A percentile compares a stretch with the other conserved stretches of the same genome.
Conservation (phyloP, 2,113 vertebrate genomes). For the Mormyrus lacerda region DNA sequence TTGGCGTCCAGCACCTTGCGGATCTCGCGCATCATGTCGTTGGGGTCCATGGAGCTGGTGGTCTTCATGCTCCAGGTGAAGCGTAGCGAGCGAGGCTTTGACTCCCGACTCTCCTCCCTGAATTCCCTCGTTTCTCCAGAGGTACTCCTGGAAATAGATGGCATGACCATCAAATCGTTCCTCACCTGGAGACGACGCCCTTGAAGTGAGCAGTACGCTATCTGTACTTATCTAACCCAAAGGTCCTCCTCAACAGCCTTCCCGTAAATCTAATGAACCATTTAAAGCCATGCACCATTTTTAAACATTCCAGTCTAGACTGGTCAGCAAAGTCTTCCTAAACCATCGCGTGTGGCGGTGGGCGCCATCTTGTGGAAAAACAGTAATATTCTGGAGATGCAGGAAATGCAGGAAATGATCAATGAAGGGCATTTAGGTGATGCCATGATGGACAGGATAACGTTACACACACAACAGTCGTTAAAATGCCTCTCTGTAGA, state of each 20-base stretch:
- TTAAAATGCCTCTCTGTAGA: not conserved
- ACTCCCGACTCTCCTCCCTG: conserved; percentile 83
- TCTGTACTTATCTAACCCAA: not conserved
- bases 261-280: not conserved
- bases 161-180: not conserved
- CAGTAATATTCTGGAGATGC: not conserved
- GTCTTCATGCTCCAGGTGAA: conserved; percentile 99
- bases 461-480: not conserved
- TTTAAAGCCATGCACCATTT: not conserved
- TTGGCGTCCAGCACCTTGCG: conserved; percentile 92
- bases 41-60: conserved; percentile 95
- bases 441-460: not conserved
- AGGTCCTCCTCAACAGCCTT: not conserved
- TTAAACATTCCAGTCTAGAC: not conserved
- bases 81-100: conserved; percentile 87
- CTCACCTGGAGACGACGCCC: not conserved
- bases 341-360: not conserved
- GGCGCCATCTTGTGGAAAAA: not conserved
- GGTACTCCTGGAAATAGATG: conserved; percentile 62
- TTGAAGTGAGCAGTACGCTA: not conserved
- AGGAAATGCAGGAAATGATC: not conserved
- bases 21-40: conserved; percentile 97
- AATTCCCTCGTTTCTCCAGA: conserved; percentile 65
- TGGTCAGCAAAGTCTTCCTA: not conserved
- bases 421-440: not conserved